Conservation (phyloP, 2,797 vertebrate species). For the Girardinus metallicus region DNA sequence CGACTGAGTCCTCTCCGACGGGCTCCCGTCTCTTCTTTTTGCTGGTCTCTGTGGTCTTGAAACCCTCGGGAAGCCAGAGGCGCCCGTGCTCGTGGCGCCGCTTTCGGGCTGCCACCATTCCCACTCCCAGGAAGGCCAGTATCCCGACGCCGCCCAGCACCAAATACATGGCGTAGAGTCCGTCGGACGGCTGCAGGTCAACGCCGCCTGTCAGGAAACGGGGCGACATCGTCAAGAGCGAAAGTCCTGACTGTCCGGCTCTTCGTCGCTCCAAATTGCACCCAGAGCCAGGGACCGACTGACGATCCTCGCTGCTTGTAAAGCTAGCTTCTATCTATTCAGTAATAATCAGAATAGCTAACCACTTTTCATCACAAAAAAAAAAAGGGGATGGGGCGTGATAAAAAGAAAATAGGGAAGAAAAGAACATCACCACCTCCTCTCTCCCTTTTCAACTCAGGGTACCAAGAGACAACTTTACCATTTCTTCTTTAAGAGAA, state of each 20-base stretch:
- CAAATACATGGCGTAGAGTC: conserved; percentile 88
- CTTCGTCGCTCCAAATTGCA: conserved; percentile 39
- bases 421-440: conserved; percentile 80
- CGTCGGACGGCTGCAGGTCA: conserved; percentile 57
- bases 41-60: conserved; percentile 94
- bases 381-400: conserved; percentile 66
- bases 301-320: conserved; percentile 62
- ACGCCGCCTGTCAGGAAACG: conserved; percentile 82
- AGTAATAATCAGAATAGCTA: conserved; percentile 96
- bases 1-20: conserved; percentile 95
- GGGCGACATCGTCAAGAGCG: conserved; percentile 72
- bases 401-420: conserved; percentile 65
- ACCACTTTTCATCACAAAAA: conserved; percentile 87
- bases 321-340: conserved; percentile 89
- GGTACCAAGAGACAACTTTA: conserved; percentile 91
- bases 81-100: conserved; percentile 95
- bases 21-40: conserved; percentile 98
- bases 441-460: conserved; percentile 87
- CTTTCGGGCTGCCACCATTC: conserved; percentile 92
- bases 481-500: conserved; percentile 93
- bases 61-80: conserved; percentile 98
- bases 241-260: conserved; percentile 46
- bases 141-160: conserved; percentile 82
- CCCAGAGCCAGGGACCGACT: conserved; percentile 46
- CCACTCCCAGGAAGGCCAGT: conserved; percentile 86